These are phyloP conservation scores for Drosophila miranda DNA, from an alignment of 1,140 invertebrate genomes.

Conservation along the genomic window DNA sequence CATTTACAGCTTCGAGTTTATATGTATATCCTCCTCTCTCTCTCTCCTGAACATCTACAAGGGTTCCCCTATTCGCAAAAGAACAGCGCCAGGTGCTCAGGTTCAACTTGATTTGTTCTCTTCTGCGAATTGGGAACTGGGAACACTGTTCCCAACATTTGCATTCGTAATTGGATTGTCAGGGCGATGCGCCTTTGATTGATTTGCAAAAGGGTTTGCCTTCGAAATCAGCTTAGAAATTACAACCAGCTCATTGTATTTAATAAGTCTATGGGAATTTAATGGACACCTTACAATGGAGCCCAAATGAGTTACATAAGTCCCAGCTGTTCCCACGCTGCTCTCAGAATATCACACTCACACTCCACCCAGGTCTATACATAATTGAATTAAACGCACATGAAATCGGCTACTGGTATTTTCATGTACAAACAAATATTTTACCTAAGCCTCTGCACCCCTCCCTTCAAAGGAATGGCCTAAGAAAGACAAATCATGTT, in stretches of 20 bases:
- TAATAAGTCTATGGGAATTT: slow-evolving; percentile 52
- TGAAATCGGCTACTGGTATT: slow-evolving; percentile 77
- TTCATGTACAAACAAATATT: slow-evolving; percentile 76
- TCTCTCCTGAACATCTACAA: too few relatives aligned
- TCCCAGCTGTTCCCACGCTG: slow-evolving; percentile 63
- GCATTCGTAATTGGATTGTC: slow-evolving; percentile 60
- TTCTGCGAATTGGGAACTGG: neutral
- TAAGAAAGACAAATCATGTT: slow-evolving; percentile 58
- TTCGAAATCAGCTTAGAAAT: slow-evolving; percentile 63
- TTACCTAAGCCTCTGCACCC: slow-evolving; percentile 58
- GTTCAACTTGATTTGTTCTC: neutral
- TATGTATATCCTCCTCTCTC: too few relatives aligned
- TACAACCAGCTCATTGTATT: slow-evolving; percentile 70
- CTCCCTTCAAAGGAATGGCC: slow-evolving; percentile 2
- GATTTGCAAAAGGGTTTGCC: slow-evolving; percentile 49
- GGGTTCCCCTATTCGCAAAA: too few relatives aligned
- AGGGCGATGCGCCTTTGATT: slow-evolving; percentile 33
- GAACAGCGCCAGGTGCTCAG: neutral
- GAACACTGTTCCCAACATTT: slow-evolving; percentile 27
- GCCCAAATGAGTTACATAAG: slow-evolving; percentile 55
- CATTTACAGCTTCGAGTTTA: slow-evolving; percentile 10
- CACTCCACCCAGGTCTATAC: slow-evolving; percentile 30
- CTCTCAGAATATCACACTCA: slow-evolving; percentile 59
- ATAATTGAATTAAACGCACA: slow-evolving; percentile 52
- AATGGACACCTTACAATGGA: slow-evolving; percentile 37